Conservation (phyloP, 2,113 vertebrate genomes). For the Ctenodactylus gundi region DNA sequence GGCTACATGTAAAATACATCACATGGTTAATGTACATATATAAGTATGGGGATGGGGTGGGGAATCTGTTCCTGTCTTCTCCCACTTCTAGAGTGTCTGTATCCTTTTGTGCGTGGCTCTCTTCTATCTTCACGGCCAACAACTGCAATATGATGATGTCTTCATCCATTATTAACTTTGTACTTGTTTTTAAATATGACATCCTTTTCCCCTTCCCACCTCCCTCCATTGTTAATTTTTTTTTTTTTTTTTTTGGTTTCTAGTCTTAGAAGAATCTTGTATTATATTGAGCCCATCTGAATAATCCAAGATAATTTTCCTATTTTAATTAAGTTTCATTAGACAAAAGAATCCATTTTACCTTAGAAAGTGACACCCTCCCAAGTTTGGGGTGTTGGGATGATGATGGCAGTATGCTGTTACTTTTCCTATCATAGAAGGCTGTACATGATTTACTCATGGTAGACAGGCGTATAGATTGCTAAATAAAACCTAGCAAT, state of each 20-base stretch:
- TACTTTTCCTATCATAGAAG: not conserved
- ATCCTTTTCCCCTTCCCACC: too few species aligned
- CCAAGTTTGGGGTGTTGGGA: not conserved
- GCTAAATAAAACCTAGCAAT: not conserved
- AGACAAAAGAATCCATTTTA: not conserved
- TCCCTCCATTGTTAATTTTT: too few species aligned
- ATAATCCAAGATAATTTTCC: not conserved
- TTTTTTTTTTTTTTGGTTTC: too few species aligned
- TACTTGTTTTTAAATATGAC: too few species aligned
- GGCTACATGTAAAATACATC: too few species aligned
- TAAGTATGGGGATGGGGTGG: too few species aligned
- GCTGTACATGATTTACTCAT: not conserved
- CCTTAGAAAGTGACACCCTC: not conserved
- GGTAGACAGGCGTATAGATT: not conserved
- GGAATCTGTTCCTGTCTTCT: not conserved
- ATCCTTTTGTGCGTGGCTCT: not conserved
- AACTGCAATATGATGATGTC: not conserved
- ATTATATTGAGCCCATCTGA: not conserved
- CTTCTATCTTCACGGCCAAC: not conserved
- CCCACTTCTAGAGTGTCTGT: not conserved
- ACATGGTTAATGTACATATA: too few species aligned
- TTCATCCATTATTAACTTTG: fast-evolving
- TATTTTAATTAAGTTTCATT: not conserved
- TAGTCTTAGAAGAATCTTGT: not conserved
- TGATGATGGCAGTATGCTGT: not conserved